phyloP scores from a whole-genome alignment of 2,113 vertebrate genomes.

The Hystrix brachyura region DNA sequence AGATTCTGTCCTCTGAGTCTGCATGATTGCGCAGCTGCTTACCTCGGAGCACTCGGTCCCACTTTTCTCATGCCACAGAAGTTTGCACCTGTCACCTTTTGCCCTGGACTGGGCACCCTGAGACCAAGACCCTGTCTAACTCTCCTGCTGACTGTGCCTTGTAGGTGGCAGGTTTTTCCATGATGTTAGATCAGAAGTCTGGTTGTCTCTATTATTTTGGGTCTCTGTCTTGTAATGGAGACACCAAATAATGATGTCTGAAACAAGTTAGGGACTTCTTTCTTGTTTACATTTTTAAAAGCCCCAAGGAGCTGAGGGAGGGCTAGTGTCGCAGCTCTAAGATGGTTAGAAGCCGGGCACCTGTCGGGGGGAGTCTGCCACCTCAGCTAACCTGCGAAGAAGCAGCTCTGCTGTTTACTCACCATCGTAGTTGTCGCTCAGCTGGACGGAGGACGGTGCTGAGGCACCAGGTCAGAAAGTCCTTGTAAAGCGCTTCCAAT shows the following conservation, averaged over 20 bases:
- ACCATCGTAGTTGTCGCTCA: not conserved
- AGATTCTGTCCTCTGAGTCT: not conserved
- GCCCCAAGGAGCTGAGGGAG: not conserved
- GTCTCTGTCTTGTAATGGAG: not conserved
- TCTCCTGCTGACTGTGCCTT: not conserved
- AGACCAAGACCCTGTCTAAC: not conserved
- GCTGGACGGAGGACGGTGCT: not conserved
- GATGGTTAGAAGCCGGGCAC: not conserved
- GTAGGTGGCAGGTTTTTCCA: not conserved
- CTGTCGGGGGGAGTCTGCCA: too few relatives aligned
- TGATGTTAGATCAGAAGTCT: not conserved
- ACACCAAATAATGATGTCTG: not conserved
- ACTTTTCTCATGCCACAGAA: not conserved
- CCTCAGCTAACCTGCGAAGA: not conserved
- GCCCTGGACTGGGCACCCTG: not conserved
- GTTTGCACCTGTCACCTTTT: not conserved
- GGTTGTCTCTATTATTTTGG: not conserved
- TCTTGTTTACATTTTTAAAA: not conserved
- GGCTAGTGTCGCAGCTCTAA: not conserved
- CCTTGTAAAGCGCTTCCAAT: not conserved
- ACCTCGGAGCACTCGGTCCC: not conserved
- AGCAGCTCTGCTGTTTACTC: not conserved
- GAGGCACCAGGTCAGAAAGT: conserved; percentile 8
- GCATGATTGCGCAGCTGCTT: not conserved
- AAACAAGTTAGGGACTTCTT: conserved; percentile 32